Evolutionary conservation across 2,113 vertebrate species (phyloP), one percentile per base, ranked within the genome.

Genomic region (Ascaphus truei): DNA sequence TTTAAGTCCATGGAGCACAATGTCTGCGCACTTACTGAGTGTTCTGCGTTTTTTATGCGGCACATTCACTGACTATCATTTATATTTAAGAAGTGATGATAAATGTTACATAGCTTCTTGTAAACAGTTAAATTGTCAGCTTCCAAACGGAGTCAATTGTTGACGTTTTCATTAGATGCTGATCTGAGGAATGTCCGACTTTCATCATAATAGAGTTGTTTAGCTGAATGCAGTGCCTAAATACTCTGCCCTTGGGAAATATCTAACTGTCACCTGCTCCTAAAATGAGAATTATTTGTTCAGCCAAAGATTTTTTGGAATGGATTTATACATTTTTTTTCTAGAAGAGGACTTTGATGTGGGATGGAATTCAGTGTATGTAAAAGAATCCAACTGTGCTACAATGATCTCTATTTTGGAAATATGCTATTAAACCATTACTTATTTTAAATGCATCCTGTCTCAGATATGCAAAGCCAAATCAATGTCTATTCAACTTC

Each of bases 271-370:
- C 79, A 83, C 85, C 79, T 88, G 82, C 81, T 86, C 73, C 73
- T 88, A 81, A 84, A 79, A 50, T 75, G 78, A 76, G 81, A 81
- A 80, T 73, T 89, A 82, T 89, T 86, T 91, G 64, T 83, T 83
- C 60, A 73, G 72, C 80, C 77, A 82, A 85, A 76, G 39, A 84
- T 80, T 75, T 65, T 86, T 82, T 79, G 73, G 68, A 80, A 83
- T 79, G 79, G n/a, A 73, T 7, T 55, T 16, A 20, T 37, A 36
- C 12, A 10, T 43, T 56, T 45, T 47, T 13, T 15, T 10, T 65
- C 66, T 63, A 76, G 39, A 60, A 77, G 71, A 73, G 64, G 71
- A 74, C 82, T 91, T 92, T 89, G 76, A 88, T 87, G 76, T 85
- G 34, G 51, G 77, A 71, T 29, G 80, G 83, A 87, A 87, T 87